These are phyloP conservation scores for Calyptomena viridis DNA, from an alignment of 2,113 vertebrate genomes.

Conservation along the genomic window DNA sequence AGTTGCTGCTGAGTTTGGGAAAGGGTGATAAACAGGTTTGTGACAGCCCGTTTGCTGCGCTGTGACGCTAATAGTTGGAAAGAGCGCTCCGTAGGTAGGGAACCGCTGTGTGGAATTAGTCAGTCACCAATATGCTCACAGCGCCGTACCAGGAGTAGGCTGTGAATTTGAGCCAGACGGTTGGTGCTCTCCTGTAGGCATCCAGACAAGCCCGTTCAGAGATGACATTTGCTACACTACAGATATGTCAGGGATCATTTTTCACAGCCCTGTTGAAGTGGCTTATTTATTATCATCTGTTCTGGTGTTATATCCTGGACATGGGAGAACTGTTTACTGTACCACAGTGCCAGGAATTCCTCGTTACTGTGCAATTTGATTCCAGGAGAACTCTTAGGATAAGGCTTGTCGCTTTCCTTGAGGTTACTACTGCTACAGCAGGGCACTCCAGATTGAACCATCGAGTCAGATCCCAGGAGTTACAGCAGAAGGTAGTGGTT, in stretches of 20 bases:
- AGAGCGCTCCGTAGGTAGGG: neutral
- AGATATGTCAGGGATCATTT: constrained; percentile 45
- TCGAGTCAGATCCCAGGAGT: neutral
- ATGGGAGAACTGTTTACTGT: constrained; percentile 44
- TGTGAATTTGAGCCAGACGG: neutral
- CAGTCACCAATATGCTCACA: constrained; percentile 5
- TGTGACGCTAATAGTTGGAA: neutral
- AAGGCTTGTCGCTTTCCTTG: neutral
- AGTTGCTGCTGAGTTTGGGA: neutral
- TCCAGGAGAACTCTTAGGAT: constrained; percentile 12
- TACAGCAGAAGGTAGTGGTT: neutral
- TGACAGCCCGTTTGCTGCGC: neutral
- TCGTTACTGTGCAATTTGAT: constrained; percentile 32
- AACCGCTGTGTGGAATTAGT: neutral
- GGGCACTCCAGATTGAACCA: neutral
- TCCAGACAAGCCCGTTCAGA: constrained; percentile 25
- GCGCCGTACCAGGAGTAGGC: neutral
- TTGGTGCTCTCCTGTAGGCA: constrained; percentile 24
- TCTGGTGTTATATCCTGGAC: constrained; percentile 56
- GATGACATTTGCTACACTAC: constrained; percentile 49
- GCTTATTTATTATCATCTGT: constrained; percentile 56
- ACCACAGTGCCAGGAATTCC: constrained; percentile 21
- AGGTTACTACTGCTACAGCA: neutral
- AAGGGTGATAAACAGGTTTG: constrained; percentile 14
- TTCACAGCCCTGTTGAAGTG: constrained; percentile 51